Base-by-base conservation (phyloP, 2,888 invertebrate genomes). In the Xylophagus ater region DNA sequence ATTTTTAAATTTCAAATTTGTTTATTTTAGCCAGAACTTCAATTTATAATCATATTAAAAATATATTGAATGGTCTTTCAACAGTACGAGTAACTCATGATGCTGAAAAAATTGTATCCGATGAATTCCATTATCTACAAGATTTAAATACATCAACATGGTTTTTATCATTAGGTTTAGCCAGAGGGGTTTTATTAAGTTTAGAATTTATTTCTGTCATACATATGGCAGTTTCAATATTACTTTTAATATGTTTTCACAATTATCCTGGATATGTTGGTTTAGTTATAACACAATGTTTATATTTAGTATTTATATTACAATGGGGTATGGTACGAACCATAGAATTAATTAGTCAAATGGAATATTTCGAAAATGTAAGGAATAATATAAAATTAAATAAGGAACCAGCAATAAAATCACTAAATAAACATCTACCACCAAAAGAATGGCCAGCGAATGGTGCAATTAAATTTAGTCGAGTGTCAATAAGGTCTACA, bases 261-360 rank as follows among this genome's bases (percentile, higher is more conserved):
- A n/a, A n/a, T 21, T 14, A 19, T 12, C 13, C 74, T 3, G 77
- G 76, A 1, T 71, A 69, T 46, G 76, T 77, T 0, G 78, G 78
- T 0, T 53, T 78, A 18, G 77, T 77, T 1, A 76, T 78, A 18
- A 76, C 77, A 0, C 77, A 78, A 49, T 73, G 75, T 23, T 73
- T 78, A 9, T 72, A 73, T 0, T 56, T 78, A 1, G 74, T 75
- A 0, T 75, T 76, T 1, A 74, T 76, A 72, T 74, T 76, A 25
- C 77, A 77, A 53, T 85, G 80, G 72, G 82, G 81, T 0, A 80
- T 85, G 69, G 58, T 85, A 26, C 85, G 85, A 53, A 81, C 81
- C 2, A 81, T 84, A 0, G 85, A 86, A 54, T 67, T 79, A 0
- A 78, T 78, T 51, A 81, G 78, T 51, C 76, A 77, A 50, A 77